phyloP scores from a whole-genome alignment of 2,888 invertebrate species.

The Leptinotarsa juncta region DNA sequence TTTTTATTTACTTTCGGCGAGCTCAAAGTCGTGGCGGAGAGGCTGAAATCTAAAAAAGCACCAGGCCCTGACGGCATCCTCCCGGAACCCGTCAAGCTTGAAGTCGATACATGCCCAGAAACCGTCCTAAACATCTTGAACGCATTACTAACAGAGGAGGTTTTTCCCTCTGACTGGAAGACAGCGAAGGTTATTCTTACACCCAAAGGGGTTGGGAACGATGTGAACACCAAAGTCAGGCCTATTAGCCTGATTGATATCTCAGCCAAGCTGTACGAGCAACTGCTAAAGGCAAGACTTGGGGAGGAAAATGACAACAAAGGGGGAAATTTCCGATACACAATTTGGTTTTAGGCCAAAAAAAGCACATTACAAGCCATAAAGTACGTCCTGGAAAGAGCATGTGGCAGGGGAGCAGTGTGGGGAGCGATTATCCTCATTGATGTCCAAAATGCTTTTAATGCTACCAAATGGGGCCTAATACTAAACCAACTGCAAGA shows the following conservation, averaged over 20 bases:
- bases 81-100: not conserved
- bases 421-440: not conserved
- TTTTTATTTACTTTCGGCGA: not conserved
- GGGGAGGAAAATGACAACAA: not conserved
- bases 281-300: not conserved
- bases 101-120: not conserved
- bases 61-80: conserved; percentile 11
- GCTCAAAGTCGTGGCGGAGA: not conserved
- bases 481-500: not conserved
- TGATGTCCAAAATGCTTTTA: conserved; percentile 20
- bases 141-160: not conserved
- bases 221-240: not conserved
- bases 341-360: conserved; percentile 12
- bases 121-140: not conserved
- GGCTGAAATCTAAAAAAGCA: conserved; percentile 4
- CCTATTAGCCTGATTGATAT: conserved; percentile 22
- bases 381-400: not conserved
- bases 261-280: not conserved
- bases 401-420: not conserved
- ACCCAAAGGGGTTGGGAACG: not conserved
- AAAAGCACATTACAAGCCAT: not conserved
- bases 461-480: conserved; percentile 3
- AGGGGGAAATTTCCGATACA: not conserved
- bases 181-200: not conserved
- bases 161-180: no score